Evolutionary conservation across 1,140 invertebrate species (phyloP), one percentile per base, ranked within the genome.

Genomic region (Drosophila yakuba): DNA sequence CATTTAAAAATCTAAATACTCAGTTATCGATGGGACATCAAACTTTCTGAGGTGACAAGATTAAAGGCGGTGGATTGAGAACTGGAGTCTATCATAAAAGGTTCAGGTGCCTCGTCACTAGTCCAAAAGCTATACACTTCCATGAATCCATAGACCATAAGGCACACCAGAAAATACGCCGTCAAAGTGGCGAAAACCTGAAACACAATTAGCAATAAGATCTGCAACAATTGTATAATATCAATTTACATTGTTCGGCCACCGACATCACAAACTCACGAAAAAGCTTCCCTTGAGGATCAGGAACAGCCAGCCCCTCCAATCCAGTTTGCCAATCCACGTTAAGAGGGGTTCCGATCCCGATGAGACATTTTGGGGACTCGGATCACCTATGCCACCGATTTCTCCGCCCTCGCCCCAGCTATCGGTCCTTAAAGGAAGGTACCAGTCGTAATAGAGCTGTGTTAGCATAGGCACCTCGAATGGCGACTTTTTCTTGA

Each of bases 401-500:
- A 12, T 11, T 43, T 47, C 50, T 3, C 36, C 35, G 1, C 25
- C 4, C 2, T 57, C 56, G 2, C 23, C 45, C 12, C 15, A 28
- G 14, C 10, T 41, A 10, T 73, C 61, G 10, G 25, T 0, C n/a
- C 80, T 61, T 7, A 78, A 25, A 15, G 83, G 83, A 41, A 67
- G 12, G 14, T 66, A 86, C 83, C 83, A 86, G 28, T 88, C 72
- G 35, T 79, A 80, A 32, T 88, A 86, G 2, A 86, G 68, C 12
- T 51, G 60, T 1, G 50, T 54, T 3, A 88, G 48, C 4, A 79
- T 52, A 0, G 83, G 68, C 5, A 43, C 25, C 20, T 66, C 72
- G 10, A 43, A 5, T 3, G 54, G 38, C 1, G 78, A 60, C 38
- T 78, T 86, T 20, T 74, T 86, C 10, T 12, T 20, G 6, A 50